These are phyloP conservation scores for Pristiophorus japonicus DNA, from an alignment of 2,113 vertebrate genomes.

Conservation along the genomic window DNA sequence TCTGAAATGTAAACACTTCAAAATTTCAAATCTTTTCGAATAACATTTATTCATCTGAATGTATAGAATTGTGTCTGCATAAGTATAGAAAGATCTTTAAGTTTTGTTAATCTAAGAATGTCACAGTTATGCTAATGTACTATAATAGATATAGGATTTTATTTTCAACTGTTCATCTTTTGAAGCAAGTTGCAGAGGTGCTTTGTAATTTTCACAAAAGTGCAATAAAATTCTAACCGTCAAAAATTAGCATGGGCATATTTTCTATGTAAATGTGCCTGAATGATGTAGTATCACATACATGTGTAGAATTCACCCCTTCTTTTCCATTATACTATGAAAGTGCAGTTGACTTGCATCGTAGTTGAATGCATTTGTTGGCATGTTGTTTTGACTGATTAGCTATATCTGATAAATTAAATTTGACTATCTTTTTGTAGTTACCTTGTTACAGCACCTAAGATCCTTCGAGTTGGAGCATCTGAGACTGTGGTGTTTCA, in stretches of 20 bases:
- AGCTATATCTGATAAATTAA: conserved; percentile 41
- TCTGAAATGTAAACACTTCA: background rate
- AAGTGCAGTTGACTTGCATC: background rate
- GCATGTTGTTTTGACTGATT: background rate
- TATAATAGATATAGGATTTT: background rate
- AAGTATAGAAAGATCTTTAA: background rate
- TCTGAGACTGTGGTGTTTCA: conserved; percentile 72
- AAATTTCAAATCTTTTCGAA: background rate
- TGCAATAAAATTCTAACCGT: background rate
- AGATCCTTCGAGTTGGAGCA: conserved; percentile 61
- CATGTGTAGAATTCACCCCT: background rate
- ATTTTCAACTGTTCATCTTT: background rate
- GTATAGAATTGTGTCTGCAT: background rate
- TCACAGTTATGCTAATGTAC: background rate
- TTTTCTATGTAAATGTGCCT: background rate
- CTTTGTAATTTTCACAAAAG: background rate
- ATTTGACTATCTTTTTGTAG: conserved; percentile 53
- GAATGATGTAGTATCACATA: background rate
- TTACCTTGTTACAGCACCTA: conserved; percentile 76
- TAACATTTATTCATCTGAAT: background rate
- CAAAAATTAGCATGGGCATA: background rate
- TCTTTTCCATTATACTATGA: background rate
- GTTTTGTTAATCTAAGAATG: background rate
- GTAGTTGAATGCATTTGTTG: background rate
- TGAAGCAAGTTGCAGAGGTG: background rate